These are phyloP conservation scores for Cerceris rybyensis DNA, from an alignment of 2,888 invertebrate species.

Conservation along the genomic window DNA sequence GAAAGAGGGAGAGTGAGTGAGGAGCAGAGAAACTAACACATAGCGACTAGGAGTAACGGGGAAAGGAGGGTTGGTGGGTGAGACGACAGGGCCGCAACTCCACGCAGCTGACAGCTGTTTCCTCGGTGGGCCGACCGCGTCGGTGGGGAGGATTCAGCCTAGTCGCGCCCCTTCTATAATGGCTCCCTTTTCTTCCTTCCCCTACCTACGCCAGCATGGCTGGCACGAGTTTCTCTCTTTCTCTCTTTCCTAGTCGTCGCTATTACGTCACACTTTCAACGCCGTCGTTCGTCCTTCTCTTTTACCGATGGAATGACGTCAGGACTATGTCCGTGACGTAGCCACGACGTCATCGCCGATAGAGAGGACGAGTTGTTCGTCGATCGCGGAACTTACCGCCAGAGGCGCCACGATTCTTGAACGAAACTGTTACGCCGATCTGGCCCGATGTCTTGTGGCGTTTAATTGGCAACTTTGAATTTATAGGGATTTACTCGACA, in stretches of 20 bases:
- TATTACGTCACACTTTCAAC: slow-evolving; percentile 52
- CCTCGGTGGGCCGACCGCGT: slow-evolving; percentile 81
- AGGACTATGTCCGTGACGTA: slow-evolving; percentile 60
- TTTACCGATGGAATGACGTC: slow-evolving; percentile 55
- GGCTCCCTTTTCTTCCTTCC: slow-evolving; percentile 82
- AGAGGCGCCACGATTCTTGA: slow-evolving; percentile 43
- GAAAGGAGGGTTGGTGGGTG: slow-evolving; percentile 62
- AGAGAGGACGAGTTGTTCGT: slow-evolving; percentile 37
- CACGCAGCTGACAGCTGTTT: slow-evolving; percentile 81
- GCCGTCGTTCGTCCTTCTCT: slow-evolving; percentile 46
- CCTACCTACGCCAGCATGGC: slow-evolving; percentile 79
- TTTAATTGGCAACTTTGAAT: no score
- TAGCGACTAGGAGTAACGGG: slow-evolving; percentile 43
- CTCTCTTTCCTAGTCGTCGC: slow-evolving; percentile 52
- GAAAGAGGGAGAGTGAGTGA: slow-evolving; percentile 6
- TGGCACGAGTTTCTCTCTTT: slow-evolving; percentile 71
- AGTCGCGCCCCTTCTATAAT: slow-evolving; percentile 82
- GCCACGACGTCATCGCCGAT: slow-evolving; percentile 60
- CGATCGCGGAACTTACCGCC: slow-evolving; percentile 52
- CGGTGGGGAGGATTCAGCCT: slow-evolving; percentile 82
- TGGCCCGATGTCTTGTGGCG: background rate
- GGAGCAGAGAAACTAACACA: slow-evolving; percentile 5
- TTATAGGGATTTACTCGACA: no score
- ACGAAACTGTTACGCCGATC: slow-evolving; percentile 47
- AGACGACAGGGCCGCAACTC: slow-evolving; percentile 75